Evolutionary conservation across 2,888 invertebrate genomes (phyloP), one percentile per base, ranked within the genome.

Genomic region (Spilarctia lutea): DNA sequence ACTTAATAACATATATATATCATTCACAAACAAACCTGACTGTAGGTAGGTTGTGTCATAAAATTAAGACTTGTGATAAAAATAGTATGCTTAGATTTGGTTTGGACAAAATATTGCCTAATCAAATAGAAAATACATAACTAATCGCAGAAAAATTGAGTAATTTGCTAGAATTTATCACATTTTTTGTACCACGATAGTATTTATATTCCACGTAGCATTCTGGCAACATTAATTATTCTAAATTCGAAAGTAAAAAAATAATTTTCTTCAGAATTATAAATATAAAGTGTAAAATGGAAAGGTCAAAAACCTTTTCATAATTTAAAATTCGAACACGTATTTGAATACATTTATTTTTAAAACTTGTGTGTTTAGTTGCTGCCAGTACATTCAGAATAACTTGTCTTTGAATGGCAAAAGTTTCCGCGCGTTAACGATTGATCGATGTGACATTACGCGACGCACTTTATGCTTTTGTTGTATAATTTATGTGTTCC

Each of bases 401-500:
- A 74, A 81, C 68, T 72, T 76, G 70, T 73, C 79, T 79, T 73
- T 83, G 80, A 87, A 84, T 83, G 85, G 85, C 81, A 71, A 74
- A 82, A 85, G 73, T 76, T 79, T 71, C 73, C 72, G 68, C 80
- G 77, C 79, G 69, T 70, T 75, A 85, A 75, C 88, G 87, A 90
- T 87, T 89, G 90, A 90, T 87, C 81, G 87, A 89, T 89, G 87
- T 84, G 80, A 85, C 86, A 82, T 79, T 85, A 85, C 77, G 83
- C 74, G 80, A 75, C 68, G 65, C 42, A 68, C 71, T 78, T 75
- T 78, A 74, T 72, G 56, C 72, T 81, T 79, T 84, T 86, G 76
- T 83, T 86, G 81, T 75, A 82, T 81, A 83, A 81, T 85, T 86
- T 85, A 81, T 83, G 80, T 79, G 77, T 75, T 73, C 74, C 74